A percentile compares a stretch with the other conserved stretches of the same genome.
phyloP scores from a whole-genome alignment of 2,797 vertebrate species.

The Fundulus diaphanus region DNA sequence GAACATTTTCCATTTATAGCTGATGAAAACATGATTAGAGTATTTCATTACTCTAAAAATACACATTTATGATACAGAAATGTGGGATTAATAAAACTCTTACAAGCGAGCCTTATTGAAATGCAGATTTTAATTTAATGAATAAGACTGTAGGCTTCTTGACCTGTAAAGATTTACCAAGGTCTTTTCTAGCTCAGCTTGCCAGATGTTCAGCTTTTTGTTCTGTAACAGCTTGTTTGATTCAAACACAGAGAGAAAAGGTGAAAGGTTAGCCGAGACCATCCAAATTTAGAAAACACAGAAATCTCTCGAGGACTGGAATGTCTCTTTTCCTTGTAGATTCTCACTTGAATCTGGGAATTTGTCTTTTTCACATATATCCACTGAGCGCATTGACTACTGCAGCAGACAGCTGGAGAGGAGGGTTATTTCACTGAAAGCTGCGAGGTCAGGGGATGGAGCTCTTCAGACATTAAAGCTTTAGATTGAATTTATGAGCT shows the following conservation, averaged over 20 bases:
- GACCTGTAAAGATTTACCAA: not conserved
- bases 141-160: not conserved
- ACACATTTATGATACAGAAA: not conserved
- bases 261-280: conserved; percentile 7
- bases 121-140: not conserved
- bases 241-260: conserved; percentile 14
- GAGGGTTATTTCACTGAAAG: conserved; percentile 40
- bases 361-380: conserved; percentile 16
- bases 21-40: no score
- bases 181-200: not conserved
- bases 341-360: conserved; percentile 34
- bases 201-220: conserved; percentile 11
- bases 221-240: not conserved
- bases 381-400: conserved; percentile 17
- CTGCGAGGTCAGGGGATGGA: conserved; percentile 25
- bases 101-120: not conserved
- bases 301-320: conserved; percentile 21
- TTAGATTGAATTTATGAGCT: conserved; percentile 53
- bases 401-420: conserved; percentile 28
- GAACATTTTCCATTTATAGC: no score
- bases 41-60: no score
- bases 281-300: conserved; percentile 27
- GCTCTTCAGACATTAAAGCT: conserved; percentile 46
- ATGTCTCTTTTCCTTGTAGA: conserved; percentile 7
- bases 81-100: not conserved